Percentiles rank a stretch among this genome's conserved stretches.
Conservation (phyloP, 1,140 invertebrate genomes). For the Tetramorium simillimum region DNA sequence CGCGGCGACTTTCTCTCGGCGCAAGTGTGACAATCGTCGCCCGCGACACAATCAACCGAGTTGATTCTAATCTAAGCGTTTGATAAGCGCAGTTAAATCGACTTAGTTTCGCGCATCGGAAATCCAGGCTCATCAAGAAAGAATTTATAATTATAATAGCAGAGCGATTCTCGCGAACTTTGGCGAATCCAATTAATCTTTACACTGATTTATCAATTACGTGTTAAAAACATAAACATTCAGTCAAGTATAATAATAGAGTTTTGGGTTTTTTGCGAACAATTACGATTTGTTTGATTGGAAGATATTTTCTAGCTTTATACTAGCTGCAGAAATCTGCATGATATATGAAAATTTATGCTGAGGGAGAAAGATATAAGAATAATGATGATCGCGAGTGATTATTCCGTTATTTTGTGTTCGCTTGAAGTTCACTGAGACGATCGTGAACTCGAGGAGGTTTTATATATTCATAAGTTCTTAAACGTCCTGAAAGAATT, state of each 20-base stretch:
- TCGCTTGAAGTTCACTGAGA: neutral
- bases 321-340: neutral
- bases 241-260: neutral
- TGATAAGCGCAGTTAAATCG: conserved; percentile 34
- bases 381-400: neutral
- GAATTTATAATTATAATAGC: neutral
- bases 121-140: neutral
- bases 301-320: conserved; percentile 2
- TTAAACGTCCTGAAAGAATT: neutral
- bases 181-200: neutral
- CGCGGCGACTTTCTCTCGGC: conserved; percentile 67
- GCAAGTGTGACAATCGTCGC: conserved; percentile 68
- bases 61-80: conserved; percentile 28
- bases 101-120: neutral
- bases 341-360: neutral
- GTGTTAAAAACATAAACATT: neutral
- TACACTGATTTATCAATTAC: neutral
- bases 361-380: conserved; percentile 1
- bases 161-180: neutral
- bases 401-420: neutral
- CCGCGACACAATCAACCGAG: conserved; percentile 25
- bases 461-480: neutral
- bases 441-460: neutral
- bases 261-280: neutral
- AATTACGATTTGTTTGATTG: neutral